A percentile compares a stretch with the other conserved stretches of the same genome.
Evolutionary conservation across 2,113 vertebrate genomes (phyloP).

Genomic region (Ascaphus truei): DNA sequence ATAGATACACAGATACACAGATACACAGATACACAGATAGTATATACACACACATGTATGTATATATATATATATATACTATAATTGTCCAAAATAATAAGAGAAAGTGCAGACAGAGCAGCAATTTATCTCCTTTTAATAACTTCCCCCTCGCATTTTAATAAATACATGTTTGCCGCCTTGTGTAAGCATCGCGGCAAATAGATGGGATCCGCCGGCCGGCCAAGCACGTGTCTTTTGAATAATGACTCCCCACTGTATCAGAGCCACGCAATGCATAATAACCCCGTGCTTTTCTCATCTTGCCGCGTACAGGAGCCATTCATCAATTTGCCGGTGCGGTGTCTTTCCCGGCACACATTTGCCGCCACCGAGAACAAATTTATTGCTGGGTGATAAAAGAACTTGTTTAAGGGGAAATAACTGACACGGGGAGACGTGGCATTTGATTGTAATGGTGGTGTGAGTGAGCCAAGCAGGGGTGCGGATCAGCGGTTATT

Average conservation of each 20-base stretch:
- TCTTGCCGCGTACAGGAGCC: conserved; percentile 76
- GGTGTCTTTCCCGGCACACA: conserved; percentile 84
- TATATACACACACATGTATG: too few relatives aligned
- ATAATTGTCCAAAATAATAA: background rate
- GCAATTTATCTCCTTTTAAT: conserved; percentile 81
- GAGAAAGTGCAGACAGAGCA: conserved; percentile 41
- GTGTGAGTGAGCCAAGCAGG: conserved; percentile 58
- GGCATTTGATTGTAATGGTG: conserved; percentile 67
- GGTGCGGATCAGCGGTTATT: conserved; percentile 53
- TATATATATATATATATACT: too few relatives aligned
- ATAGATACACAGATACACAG: too few relatives aligned
- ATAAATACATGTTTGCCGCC: conserved; percentile 83
- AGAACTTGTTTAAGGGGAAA: conserved; percentile 84
- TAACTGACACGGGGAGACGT: conserved; percentile 78
- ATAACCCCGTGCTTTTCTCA: conserved; percentile 87
- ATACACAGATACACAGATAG: too few relatives aligned
- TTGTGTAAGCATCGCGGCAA: conserved; percentile 79
- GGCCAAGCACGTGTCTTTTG: conserved; percentile 75
- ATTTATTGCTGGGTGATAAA: conserved; percentile 89
- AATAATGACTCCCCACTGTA: conserved; percentile 81
- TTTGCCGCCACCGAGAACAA: conserved; percentile 81
- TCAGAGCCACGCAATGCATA: conserved; percentile 85
- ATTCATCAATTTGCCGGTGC: conserved; percentile 86
- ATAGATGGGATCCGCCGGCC: conserved; percentile 78
- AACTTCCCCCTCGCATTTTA: conserved; percentile 79